Evolutionary conservation across 2,113 vertebrate species (phyloP).

Genomic region (Pycnonotus jocosus): DNA sequence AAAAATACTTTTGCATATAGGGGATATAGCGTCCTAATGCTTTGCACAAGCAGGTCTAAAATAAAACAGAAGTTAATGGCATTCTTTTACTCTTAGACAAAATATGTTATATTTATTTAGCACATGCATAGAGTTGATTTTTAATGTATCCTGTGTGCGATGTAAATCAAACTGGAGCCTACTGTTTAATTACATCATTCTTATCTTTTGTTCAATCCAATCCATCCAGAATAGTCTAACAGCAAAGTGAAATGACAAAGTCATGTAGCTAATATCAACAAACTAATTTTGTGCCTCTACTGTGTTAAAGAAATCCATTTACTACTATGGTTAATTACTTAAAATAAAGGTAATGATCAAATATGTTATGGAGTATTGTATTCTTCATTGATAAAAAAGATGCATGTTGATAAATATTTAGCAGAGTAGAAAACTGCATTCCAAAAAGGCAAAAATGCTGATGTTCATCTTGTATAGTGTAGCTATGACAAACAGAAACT

Average conservation of each 20-base stretch:
- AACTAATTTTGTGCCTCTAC: not conserved
- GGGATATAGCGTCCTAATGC: not conserved
- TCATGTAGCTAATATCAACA: not conserved
- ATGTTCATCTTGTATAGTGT: not conserved
- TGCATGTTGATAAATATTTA: not conserved
- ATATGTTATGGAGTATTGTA: not conserved
- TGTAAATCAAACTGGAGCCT: not conserved
- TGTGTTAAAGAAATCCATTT: not conserved
- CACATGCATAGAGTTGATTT: not conserved
- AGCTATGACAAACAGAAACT: not conserved
- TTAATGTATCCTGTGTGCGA: not conserved
- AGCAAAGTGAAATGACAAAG: not conserved
- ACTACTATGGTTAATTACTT: not conserved
- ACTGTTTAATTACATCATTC: not conserved
- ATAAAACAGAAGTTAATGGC: not conserved
- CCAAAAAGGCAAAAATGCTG: not conserved
- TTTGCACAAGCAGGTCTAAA: not conserved
- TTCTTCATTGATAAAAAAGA: not conserved
- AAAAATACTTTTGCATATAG: not conserved
- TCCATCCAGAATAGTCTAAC: not conserved
- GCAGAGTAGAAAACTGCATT: not conserved
- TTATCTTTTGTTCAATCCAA: not conserved
- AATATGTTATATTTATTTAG: not conserved
- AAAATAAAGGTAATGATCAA: not conserved
- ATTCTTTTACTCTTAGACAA: not conserved